Evolutionary conservation across 2,113 vertebrate species (phyloP), one percentile per base, ranked within the genome.

Genomic region (Smithornis capensis): DNA sequence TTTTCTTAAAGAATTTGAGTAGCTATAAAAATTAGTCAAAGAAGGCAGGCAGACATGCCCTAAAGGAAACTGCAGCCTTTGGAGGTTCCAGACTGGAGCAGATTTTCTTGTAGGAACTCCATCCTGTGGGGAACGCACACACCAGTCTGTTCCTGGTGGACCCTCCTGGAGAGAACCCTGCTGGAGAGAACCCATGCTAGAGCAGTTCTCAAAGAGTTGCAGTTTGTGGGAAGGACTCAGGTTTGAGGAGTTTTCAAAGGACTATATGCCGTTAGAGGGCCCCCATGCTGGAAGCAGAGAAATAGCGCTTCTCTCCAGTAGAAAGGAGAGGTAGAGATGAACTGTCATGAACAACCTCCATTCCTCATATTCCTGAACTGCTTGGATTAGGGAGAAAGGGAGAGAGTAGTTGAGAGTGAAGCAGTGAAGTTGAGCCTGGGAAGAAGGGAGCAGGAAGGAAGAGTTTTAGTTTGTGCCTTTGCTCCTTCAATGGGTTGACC

Each of bases 111-210:
- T 9, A 50, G n/a, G 24, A 89, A 7, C 9, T 55, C 14, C 9
- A 7, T 21, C 14, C 15, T 2, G 0, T 31, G 16, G 12, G 9
- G 8, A 8, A 17, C 3, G 7, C 14, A 33, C 23, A 28, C 4
- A n/a, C 45, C 73, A 37, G 8, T 40, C 19, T 60, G 11, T 6
- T 85, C 35, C 37, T 63, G 31, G 25, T 21, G 33, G 44, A 40
- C 7, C 2, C 19, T 24, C n/a, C n/a, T n/a, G n/a, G n/a, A n/a
- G n/a, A n/a, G n/a, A n/a, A 38, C 1, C 1, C 8, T 18, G 19
- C 11, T 18, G 17, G 35, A 64, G 7, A 45, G 4, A 10, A 8
- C 10, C 8, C 10, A 14, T 12, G 6, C 10, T 35, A 13, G 25
- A 56, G 5, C 29, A 65, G 13, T 25, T 88, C 60, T 19, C 45